These are phyloP conservation scores for Scartelaos histophorus DNA, from an alignment of 2,113 vertebrate genomes.

Conservation along the genomic window DNA sequence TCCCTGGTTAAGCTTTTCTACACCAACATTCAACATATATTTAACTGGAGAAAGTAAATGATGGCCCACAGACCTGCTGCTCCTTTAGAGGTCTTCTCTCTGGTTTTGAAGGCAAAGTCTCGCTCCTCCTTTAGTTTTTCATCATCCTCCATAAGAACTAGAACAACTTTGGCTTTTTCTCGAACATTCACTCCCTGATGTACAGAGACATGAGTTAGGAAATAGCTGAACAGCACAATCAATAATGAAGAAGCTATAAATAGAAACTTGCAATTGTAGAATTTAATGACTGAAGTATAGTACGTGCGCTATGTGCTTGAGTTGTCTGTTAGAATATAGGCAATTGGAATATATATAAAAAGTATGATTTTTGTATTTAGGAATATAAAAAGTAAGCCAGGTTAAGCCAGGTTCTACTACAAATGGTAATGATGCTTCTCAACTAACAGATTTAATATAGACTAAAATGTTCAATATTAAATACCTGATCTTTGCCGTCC, in stretches of 20 bases:
- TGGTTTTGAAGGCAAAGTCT: slow-evolving; percentile 85
- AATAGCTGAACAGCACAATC: background rate
- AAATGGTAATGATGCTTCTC: background rate
- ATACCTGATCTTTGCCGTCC: slow-evolving; percentile 89
- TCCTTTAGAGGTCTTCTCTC: slow-evolving; percentile 86
- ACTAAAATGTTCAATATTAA: background rate
- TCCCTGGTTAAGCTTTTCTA: too few relatives aligned
- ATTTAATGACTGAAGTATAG: too few relatives aligned
- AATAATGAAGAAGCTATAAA: too few relatives aligned
- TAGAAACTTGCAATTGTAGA: too few relatives aligned
- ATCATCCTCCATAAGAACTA: slow-evolving; percentile 86
- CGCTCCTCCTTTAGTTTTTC: slow-evolving; percentile 87
- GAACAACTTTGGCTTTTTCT: slow-evolving; percentile 89
- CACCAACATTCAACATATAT: background rate
- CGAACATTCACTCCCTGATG: slow-evolving; percentile 84
- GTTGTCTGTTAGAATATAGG: too few relatives aligned
- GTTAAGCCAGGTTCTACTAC: too few relatives aligned
- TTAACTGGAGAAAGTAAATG: background rate
- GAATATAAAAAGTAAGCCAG: too few relatives aligned
- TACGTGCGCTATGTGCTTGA: too few relatives aligned
- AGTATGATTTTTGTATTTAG: too few relatives aligned
- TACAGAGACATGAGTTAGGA: slow-evolving; percentile 2
- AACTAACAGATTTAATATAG: background rate
- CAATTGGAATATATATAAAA: too few relatives aligned
- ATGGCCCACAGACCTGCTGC: slow-evolving; percentile 72